These are phyloP conservation scores for Lipotes vexillifer DNA, from an alignment of 2,113 vertebrate genomes.

Conservation along the genomic window DNA sequence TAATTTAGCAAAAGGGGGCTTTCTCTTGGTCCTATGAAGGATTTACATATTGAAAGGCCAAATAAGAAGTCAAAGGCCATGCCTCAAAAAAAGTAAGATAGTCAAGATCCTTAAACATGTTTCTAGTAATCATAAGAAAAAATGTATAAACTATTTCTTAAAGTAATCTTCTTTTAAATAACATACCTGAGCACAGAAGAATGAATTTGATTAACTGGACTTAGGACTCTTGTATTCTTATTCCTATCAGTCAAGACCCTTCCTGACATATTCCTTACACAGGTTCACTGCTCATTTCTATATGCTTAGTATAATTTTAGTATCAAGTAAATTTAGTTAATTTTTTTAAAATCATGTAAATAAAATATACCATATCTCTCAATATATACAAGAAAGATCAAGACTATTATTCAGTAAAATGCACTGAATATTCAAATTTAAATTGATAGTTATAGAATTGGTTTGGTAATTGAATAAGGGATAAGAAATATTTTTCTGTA, in stretches of 20 bases:
- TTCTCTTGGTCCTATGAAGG: neutral
- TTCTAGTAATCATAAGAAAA: neutral
- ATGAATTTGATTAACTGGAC: neutral
- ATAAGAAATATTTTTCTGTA: neutral
- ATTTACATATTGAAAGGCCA: neutral
- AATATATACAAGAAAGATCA: neutral
- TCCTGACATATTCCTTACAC: neutral
- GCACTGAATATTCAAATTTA: neutral
- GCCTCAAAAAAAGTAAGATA: neutral
- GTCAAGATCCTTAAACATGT: neutral
- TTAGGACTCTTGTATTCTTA: neutral
- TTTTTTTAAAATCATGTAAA: neutral
- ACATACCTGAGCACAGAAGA: neutral
- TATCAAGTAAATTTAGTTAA: neutral
- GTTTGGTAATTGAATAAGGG: neutral
- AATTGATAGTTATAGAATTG: neutral
- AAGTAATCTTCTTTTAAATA: neutral
- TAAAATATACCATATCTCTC: neutral
- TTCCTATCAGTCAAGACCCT: neutral
- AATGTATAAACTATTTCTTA: neutral
- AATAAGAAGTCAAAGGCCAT: neutral
- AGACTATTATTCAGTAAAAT: neutral
- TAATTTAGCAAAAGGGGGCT: neutral
- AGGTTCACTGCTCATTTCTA: neutral
- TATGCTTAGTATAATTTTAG: neutral